Evolutionary conservation across 2,888 invertebrate genomes (phyloP).

Genomic region (Cryptosula pallasiana): DNA sequence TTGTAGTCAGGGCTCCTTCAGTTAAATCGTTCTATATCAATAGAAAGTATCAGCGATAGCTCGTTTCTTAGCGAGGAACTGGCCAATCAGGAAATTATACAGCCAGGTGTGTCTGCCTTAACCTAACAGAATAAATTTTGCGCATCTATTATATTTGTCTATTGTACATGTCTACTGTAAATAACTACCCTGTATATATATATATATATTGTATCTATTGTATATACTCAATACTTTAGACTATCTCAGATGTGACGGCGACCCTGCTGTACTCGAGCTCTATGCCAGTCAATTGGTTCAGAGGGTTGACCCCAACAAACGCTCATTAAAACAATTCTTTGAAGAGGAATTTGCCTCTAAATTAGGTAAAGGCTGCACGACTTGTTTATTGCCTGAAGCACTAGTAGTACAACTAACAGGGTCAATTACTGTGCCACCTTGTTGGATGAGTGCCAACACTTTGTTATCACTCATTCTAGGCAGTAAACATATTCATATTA

Average conservation of each 20-base stretch:
- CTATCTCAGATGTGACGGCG: not conserved
- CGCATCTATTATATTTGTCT: too few relatives aligned
- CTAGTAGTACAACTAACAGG: too few relatives aligned
- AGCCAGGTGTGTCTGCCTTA: not conserved
- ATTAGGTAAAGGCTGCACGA: constrained; percentile 35
- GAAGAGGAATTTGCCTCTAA: constrained; percentile 42
- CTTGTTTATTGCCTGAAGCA: too few relatives aligned
- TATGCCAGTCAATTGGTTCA: constrained; percentile 52
- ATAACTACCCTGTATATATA: too few relatives aligned
- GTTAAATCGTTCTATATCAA: constrained; percentile 3
- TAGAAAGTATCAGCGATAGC: not conserved
- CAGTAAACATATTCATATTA: too few relatives aligned
- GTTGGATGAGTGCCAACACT: too few relatives aligned
- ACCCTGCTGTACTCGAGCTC: constrained; percentile 42
- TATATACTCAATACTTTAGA: too few relatives aligned
- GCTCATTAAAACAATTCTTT: constrained; percentile 39
- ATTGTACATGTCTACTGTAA: too few relatives aligned
- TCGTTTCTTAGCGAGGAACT: not conserved
- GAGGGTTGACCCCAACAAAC: constrained; percentile 42
- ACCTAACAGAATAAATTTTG: too few relatives aligned
- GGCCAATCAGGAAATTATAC: not conserved
- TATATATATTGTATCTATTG: too few relatives aligned
- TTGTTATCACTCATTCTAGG: too few relatives aligned
- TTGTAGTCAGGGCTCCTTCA: not conserved
- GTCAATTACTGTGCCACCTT: too few relatives aligned